Base-by-base conservation (phyloP, 2,888 invertebrate genomes). In the Aquatica leii region DNA sequence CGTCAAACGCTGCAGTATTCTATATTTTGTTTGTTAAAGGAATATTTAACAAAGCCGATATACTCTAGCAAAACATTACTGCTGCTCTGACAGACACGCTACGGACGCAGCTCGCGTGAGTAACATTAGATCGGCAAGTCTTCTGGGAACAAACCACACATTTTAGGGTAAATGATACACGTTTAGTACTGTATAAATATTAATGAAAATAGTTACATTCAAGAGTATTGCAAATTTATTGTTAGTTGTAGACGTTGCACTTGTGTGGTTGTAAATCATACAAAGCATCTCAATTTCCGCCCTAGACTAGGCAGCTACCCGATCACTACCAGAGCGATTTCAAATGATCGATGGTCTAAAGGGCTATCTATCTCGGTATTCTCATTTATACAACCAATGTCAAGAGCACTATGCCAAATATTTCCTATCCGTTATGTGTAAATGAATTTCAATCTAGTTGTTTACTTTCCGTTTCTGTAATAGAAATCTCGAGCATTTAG, bases 321-420 rank as follows among this genome's bases (percentile, higher is more conserved):
- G 75, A 76, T 79, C 78, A 77, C 69, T 71, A 71, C 72, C 78
- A 79, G 78, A 73, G 76, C 76, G 75, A 77, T 75, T 74, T 67
- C 24, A 74, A 75, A 78, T 79, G 79, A 79, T 79, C 76, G 78
- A 79, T 79, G 76, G 75, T 68, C 74, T 73, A 73, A 73, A 73
- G 69, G 71, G 70, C 75, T 77, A 78, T 79, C 76, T 74, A 78
- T 79, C 78, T 79, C 75, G 69, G 70, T 67, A 71, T 69, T 70
- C 73, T 68, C 73, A 76, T 76, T 77, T 76, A 73, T 74, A 73
- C 70, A 67, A 70, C 68, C 64, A 73, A 74, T 77, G 78, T 77
- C 77, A 78, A 71, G 69, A 71, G 69, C 77, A 77, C 53, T 58
- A 65, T 54, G 58, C 50, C 46, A 57, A 57, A 51, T 20, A 54